These are phyloP conservation scores for Meloidogyne floridensis DNA, from an alignment of 1,140 invertebrate species.

Conservation along the genomic window DNA sequence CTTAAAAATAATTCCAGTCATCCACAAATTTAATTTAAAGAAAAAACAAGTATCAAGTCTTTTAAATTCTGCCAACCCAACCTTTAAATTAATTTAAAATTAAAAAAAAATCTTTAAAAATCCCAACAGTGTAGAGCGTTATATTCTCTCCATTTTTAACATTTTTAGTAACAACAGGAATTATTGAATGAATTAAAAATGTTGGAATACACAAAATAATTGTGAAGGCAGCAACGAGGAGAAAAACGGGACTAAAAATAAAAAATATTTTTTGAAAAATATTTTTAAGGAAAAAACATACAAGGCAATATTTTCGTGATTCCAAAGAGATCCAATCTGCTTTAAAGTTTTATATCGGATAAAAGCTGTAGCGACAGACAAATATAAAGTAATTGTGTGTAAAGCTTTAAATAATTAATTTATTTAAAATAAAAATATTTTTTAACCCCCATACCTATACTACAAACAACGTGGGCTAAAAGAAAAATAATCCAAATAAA, in stretches of 20 bases:
- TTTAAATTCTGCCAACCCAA: conserved; percentile 55
- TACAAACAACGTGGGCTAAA: conserved; percentile 49
- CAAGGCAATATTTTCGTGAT: conserved; percentile 49
- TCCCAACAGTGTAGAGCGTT: conserved; percentile 43
- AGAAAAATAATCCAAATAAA: conserved; percentile 53
- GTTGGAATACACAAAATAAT: conserved; percentile 52
- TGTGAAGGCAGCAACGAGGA: conserved; percentile 44
- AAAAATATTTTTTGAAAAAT: not conserved
- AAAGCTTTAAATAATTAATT: conserved; percentile 30
- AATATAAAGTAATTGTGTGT: conserved; percentile 57
- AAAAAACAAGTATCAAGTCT: conserved; percentile 53
- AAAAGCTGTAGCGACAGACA: conserved; percentile 52
- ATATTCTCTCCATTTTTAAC: conserved; percentile 19
- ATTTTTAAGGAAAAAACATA: conserved; percentile 35
- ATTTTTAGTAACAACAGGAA: conserved; percentile 37
- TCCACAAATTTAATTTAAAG: conserved; percentile 56
- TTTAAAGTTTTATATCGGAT: conserved; percentile 58
- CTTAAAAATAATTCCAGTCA: conserved; percentile 55
- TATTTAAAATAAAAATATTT: not conserved
- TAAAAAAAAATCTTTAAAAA: not conserved
- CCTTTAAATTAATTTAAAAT: conserved; percentile 13
- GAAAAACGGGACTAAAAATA: conserved; percentile 55
- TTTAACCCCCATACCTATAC: conserved; percentile 28
- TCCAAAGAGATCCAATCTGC: conserved; percentile 52
- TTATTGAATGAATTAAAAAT: conserved; percentile 55